Evolutionary conservation across 2,113 vertebrate genomes (phyloP).

Genomic region (Columba livia): DNA sequence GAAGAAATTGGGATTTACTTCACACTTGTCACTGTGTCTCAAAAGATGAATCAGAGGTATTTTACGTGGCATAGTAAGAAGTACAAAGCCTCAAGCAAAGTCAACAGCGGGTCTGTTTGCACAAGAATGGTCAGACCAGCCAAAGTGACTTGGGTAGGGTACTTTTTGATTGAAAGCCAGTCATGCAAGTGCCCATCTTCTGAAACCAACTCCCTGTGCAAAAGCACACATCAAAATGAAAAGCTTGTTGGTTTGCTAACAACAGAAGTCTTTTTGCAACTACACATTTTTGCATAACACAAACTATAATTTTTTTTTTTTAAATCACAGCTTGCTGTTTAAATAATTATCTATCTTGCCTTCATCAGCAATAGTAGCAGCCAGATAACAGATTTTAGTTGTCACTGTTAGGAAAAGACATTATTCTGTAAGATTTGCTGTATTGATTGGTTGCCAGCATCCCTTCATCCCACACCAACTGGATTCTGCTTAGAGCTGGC

Average conservation of each 20-base stretch:
- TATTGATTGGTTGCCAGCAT: constrained; percentile 70
- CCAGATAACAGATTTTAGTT: constrained; percentile 73
- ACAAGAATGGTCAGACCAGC: neutral
- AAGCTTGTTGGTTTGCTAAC: neutral
- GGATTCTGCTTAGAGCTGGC: constrained; percentile 72
- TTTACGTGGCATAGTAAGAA: neutral
- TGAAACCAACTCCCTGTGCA: neutral
- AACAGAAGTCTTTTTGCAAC: neutral
- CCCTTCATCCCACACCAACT: constrained; percentile 69
- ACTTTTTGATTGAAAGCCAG: neutral
- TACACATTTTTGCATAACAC: neutral
- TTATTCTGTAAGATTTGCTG: constrained; percentile 67
- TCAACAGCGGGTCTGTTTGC: neutral
- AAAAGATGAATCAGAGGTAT: neutral
- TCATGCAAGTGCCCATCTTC: neutral
- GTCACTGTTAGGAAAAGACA: constrained; percentile 63
- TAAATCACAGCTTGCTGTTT: constrained; percentile 41
- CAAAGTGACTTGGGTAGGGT: neutral
- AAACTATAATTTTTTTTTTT: neutral
- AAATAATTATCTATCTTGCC: constrained; percentile 49
- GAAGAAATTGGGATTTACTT: neutral
- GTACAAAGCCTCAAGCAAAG: neutral
- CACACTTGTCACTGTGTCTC: neutral
- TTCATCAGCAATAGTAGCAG: constrained; percentile 38
- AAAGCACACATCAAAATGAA: neutral